Evolutionary conservation across 2,888 invertebrate species (phyloP).

Genomic region (Malacosoma neustria): DNA sequence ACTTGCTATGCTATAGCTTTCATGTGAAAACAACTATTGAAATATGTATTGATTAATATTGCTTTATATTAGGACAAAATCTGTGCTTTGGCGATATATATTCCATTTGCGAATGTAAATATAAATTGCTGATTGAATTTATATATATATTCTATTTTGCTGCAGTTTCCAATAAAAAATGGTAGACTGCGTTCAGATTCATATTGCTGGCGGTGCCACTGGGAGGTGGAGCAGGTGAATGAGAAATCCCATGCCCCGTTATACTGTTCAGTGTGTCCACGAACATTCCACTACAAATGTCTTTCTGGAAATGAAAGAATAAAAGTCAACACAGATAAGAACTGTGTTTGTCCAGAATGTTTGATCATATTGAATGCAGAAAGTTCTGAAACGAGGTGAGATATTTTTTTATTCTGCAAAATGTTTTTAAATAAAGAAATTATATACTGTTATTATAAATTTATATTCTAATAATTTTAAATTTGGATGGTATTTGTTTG

Average conservation of each 20-base stretch:
- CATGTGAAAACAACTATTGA: too few species aligned
- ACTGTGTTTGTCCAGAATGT: slow-evolving; percentile 94
- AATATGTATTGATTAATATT: too few species aligned
- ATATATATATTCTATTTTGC: slow-evolving; percentile 4
- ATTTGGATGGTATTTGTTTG: too few species aligned
- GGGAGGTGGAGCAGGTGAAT: slow-evolving; percentile 71
- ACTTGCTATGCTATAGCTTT: too few species aligned
- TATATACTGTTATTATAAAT: too few species aligned
- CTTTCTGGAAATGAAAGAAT: slow-evolving; percentile 63
- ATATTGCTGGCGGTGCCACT: slow-evolving; percentile 95
- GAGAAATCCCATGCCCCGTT: slow-evolving; percentile 52
- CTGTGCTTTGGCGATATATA: too few species aligned
- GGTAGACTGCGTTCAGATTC: slow-evolving; percentile 75
- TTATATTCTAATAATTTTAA: too few species aligned
- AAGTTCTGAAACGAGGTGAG: slow-evolving; percentile 79
- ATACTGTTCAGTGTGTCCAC: slow-evolving; percentile 87
- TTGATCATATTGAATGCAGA: slow-evolving; percentile 81
- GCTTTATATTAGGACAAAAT: too few species aligned
- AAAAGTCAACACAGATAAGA: slow-evolving; percentile 49
- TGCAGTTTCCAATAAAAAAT: slow-evolving; percentile 25
- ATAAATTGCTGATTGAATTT: too few species aligned
- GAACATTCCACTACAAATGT: slow-evolving; percentile 90
- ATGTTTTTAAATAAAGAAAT: too few species aligned
- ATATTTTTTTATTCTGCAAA: slow-evolving; percentile 2
- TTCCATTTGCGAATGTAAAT: too few species aligned